Conservation (phyloP, 1,140 invertebrate genomes). For the Ips nitidus region DNA sequence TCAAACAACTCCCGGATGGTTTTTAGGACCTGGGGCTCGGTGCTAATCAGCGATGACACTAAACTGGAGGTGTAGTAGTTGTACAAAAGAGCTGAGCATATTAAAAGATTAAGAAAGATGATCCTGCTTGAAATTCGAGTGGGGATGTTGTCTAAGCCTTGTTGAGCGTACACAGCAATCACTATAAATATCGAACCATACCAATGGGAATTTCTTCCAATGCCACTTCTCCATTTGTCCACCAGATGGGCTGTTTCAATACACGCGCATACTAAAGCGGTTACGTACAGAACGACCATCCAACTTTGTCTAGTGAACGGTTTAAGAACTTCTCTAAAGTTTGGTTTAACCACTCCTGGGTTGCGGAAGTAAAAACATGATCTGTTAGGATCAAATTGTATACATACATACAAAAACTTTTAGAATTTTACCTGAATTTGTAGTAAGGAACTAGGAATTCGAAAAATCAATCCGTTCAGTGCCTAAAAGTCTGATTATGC, state of each 20-base stretch:
- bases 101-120: constrained; percentile 45
- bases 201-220: background rate
- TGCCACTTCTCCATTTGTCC: background rate
- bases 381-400: too few species aligned
- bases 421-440: constrained; percentile 39
- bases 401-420: constrained; percentile 40
- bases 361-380: constrained; percentile 40
- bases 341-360: constrained; percentile 34
- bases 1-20: too few species aligned
- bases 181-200: constrained; percentile 31
- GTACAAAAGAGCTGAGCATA: constrained; percentile 48
- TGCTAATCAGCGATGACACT: constrained; percentile 48
- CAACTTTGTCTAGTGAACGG: constrained; percentile 38
- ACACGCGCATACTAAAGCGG: constrained; percentile 27
- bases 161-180: constrained; percentile 35
- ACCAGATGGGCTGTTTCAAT: constrained; percentile 36
- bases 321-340: constrained; percentile 39
- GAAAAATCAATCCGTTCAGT: constrained; percentile 34
- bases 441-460: constrained; percentile 42
- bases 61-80: constrained; percentile 52
- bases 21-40: too few species aligned
- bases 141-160: constrained; percentile 37
- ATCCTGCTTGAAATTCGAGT: constrained; percentile 43
- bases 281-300: constrained; percentile 21
- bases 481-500: constrained; percentile 7